Percentiles rank a stretch among this genome's conserved stretches.
These are phyloP conservation scores for Bolinopsis microptera DNA, from an alignment of 37 sponge, comb jelly and placozoan species.

Conservation along the genomic window DNA sequence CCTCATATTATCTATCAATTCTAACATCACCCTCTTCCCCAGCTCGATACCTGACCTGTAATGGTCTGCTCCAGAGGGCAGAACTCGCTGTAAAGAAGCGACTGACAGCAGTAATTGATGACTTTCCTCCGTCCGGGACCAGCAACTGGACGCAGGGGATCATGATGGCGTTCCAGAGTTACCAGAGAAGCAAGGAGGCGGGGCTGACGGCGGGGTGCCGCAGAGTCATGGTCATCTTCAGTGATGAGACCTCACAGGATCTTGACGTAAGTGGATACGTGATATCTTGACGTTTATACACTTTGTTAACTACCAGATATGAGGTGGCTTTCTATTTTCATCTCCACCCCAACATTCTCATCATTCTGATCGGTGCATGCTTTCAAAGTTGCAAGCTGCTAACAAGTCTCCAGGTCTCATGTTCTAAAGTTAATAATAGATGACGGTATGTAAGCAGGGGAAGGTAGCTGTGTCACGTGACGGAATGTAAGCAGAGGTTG, in stretches of 20 bases:
- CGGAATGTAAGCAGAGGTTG: too few species aligned
- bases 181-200: not conserved
- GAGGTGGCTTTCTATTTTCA: not conserved
- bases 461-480: too few species aligned
- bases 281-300: not conserved
- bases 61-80: slow-evolving; percentile 23
- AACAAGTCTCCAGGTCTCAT: too few species aligned
- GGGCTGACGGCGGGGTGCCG: not conserved
- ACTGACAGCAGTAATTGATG: not conserved
- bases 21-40: too few species aligned
- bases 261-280: not conserved
- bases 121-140: not conserved
- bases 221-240: slow-evolving; percentile 1
- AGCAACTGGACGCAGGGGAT: slow-evolving; percentile 19
- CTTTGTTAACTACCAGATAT: not conserved
- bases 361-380: too few species aligned
- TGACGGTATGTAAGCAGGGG: too few species aligned
- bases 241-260: not conserved
- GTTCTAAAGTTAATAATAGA: too few species aligned
- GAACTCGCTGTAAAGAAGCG: not conserved
- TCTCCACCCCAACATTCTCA: not conserved
- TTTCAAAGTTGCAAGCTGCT: too few species aligned
- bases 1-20: too few species aligned
- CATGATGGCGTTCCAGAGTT: not conserved
- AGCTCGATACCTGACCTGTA: not conserved